A percentile compares a stretch with the other conserved stretches of the same genome.
Conservation (phyloP, 2,888 invertebrate genomes). For the Apodemia mormo region DNA sequence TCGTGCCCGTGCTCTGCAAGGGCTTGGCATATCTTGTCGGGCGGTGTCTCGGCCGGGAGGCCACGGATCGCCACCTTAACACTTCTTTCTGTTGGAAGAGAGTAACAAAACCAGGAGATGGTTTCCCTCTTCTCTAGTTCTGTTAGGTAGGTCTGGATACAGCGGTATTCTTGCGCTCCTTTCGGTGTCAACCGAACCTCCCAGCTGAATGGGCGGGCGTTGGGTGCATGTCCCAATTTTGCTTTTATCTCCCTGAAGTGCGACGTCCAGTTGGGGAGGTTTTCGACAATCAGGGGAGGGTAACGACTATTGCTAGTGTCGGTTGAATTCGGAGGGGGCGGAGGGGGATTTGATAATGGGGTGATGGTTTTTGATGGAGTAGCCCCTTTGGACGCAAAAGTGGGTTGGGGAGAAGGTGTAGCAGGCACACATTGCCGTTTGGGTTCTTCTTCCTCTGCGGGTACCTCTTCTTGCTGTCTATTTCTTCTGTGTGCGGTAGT, state of each 20-base stretch:
- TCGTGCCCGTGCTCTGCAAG: neutral
- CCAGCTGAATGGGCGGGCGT: neutral
- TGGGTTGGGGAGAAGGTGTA: neutral
- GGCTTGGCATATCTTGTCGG: neutral
- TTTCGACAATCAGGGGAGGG: neutral
- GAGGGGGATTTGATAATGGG: too few species aligned
- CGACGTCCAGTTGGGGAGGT: neutral
- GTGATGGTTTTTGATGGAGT: too few species aligned
- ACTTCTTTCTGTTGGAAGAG: too few species aligned
- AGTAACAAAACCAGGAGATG: too few species aligned
- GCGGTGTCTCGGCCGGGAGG: neutral
- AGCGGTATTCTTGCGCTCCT: neutral
- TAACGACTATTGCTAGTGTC: too few species aligned
- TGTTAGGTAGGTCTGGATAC: too few species aligned
- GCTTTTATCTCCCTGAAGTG: neutral
- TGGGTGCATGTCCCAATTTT: neutral
- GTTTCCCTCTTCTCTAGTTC: too few species aligned
- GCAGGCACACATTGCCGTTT: too few species aligned
- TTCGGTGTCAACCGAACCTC: neutral
- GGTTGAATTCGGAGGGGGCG: accelerated
- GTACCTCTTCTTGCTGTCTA: too few species aligned
- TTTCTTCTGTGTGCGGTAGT: too few species aligned
- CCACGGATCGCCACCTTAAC: neutral
- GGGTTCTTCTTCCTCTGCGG: too few species aligned
- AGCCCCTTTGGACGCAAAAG: too few species aligned